Conservation (phyloP, 2,797 vertebrate genomes). For the Myotis planiceps region DNA sequence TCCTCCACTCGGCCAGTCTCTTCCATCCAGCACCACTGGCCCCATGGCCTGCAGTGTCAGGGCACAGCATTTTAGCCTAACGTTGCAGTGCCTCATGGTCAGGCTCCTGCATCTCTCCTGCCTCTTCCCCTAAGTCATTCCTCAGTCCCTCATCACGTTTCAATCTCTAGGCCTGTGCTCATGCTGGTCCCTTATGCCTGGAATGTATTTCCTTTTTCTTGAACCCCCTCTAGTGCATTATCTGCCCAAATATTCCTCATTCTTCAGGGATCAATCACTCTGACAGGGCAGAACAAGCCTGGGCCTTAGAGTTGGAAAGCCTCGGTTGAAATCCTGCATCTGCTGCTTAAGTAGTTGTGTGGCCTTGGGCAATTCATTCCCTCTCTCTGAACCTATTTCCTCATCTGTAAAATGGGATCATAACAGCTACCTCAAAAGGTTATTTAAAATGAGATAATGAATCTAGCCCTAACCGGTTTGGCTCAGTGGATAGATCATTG, state of each 20-base stretch:
- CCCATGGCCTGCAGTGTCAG: not conserved
- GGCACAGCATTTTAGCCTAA: not conserved
- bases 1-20: not conserved
- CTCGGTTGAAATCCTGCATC: not conserved
- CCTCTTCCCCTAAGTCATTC: not conserved
- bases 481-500: no score
- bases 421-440: constrained; percentile 53
- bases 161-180: not conserved
- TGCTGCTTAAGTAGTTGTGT: constrained; percentile 19
- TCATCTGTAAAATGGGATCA: constrained; percentile 69
- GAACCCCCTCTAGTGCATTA: not conserved
- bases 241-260: not conserved
- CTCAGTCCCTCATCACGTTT: not conserved
- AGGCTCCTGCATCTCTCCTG: not conserved
- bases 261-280: constrained; percentile 10
- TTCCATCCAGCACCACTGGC: not conserved
- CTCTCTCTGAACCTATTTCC: constrained; percentile 39
- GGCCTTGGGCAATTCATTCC: constrained; percentile 13
- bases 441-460: constrained; percentile 64
- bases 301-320: not conserved
- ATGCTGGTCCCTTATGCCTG: not conserved
- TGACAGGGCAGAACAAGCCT: not conserved
- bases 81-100: not conserved
- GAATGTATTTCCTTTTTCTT: not conserved
- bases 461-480: not conserved